Evolutionary conservation across 2,797 vertebrate genomes (phyloP).

Genomic region (Simalia tracyae): DNA sequence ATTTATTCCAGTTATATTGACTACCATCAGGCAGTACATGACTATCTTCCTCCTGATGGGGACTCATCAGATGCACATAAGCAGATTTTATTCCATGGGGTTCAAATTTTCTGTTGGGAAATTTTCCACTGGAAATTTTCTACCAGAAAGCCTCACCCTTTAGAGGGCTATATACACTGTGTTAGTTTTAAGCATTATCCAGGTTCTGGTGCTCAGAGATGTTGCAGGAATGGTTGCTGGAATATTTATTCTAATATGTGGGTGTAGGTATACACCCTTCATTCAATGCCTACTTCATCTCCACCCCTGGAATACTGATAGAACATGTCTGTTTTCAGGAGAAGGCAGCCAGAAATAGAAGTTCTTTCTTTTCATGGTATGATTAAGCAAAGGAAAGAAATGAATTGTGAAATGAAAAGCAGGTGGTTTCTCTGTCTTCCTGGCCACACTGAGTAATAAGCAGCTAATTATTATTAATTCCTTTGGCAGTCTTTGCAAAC

Average conservation of each 20-base stretch:
- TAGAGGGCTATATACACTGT: too few species aligned
- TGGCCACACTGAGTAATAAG: slow-evolving; percentile 34
- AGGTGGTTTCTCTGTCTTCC: slow-evolving; percentile 44
- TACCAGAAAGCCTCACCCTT: too few species aligned
- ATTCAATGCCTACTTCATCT: accelerated
- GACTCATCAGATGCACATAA: too few species aligned
- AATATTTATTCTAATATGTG: neutral
- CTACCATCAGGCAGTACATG: too few species aligned
- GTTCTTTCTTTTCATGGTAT: slow-evolving; percentile 39
- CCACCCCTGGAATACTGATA: neutral
- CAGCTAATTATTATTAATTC: slow-evolving; percentile 52
- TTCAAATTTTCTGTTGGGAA: too few species aligned
- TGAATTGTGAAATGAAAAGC: slow-evolving; percentile 31
- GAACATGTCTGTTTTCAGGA: slow-evolving; percentile 40
- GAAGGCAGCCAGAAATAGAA: slow-evolving; percentile 44
- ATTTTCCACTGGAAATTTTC: too few species aligned
- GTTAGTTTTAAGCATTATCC: too few species aligned
- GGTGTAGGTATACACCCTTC: neutral
- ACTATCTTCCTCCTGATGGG: too few species aligned
- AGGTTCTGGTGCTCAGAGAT: too few species aligned
- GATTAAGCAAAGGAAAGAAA: slow-evolving; percentile 53
- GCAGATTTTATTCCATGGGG: too few species aligned
- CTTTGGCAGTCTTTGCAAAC: slow-evolving; percentile 32
- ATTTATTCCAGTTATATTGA: too few species aligned
- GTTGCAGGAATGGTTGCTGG: too few species aligned